Percentiles rank a stretch among this genome's conserved stretches.
Evolutionary conservation across 2,113 vertebrate genomes (phyloP).

Genomic region (Tiliqua scincoides): DNA sequence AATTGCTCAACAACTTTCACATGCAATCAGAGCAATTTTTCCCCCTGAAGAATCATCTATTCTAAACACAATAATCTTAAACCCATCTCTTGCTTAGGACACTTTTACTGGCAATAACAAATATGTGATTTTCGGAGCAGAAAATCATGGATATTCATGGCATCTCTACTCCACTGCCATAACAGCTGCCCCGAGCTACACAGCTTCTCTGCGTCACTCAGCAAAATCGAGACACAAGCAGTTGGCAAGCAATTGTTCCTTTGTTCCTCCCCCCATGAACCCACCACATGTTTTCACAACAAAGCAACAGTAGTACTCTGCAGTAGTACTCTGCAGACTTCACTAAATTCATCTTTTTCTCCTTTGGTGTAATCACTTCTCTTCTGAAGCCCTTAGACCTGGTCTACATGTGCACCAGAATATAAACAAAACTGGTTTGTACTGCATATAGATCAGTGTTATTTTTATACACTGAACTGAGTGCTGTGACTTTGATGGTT

Average conservation of each 20-base stretch:
- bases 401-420: neutral
- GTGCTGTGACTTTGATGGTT: too few species aligned
- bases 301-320: neutral
- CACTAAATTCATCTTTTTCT: neutral
- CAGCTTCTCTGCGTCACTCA: neutral
- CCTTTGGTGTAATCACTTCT: neutral
- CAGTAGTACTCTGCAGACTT: too few species aligned
- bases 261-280: neutral
- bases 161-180: neutral
- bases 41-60: too few species aligned
- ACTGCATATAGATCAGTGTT: too few species aligned
- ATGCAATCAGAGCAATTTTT: too few species aligned
- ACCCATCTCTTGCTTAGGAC: neutral
- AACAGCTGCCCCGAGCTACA: neutral
- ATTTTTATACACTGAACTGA: too few species aligned
- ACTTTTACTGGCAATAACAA: neutral
- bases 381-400: neutral
- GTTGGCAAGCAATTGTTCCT: neutral
- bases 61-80: neutral
- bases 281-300: neutral
- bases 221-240: neutral
- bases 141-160: neutral
- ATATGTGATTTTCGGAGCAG: constrained; percentile 3
- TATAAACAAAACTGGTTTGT: too few species aligned
- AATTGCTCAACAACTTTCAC: too few species aligned